Evolutionary conservation across 2,888 invertebrate genomes (phyloP), one percentile per base, ranked within the genome.

Genomic region (Calameuta pallipes): DNA sequence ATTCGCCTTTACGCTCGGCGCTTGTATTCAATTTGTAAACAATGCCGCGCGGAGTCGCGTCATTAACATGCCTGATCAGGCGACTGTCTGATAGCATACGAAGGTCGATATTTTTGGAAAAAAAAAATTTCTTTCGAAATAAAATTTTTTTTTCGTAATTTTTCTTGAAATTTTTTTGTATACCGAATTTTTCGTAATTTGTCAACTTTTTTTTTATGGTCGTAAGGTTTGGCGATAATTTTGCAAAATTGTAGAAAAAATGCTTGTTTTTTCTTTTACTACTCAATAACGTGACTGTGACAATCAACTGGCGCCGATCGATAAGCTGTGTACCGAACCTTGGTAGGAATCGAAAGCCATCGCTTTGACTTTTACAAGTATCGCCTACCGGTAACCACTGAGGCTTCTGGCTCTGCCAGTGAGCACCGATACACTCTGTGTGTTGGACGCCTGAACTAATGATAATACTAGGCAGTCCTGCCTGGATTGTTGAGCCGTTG

Each of bases 401-500:
- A 11, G 31, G 71, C 71, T 34, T 71, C 71, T 71, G 33, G 33
- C 31, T 34, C 31, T 34, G 34, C 71, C 34, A 56, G 56, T 56
- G 23, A 23, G 56, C 56, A 71, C 71, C 71, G 71, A 71, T 34
- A 34, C 71, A 71, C 71, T 33, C 56, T 34, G 33, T 34, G 71
- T 23, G 71, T 71, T 34, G 71, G 34, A 71, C 71, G 71, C 71
- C 71, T 34, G 71, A 9, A 71, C 71, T 71, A 71, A 71, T 71
- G 71, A 79, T 75, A 77, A 79, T 74, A n/a, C 70, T 36, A 36
- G 79, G 71, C 83, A 83, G 83, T 85, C 69, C 76, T 76, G 75
- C 77, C 75, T 76, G 80, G 79, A 82, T 85, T 84, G 82, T 83
- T 78, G 79, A 81, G 80, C 83, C 74, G 80, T 82, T 79, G 82